A percentile compares a stretch with the other conserved stretches of the same genome.
These are phyloP conservation scores for Hypomecis atomaria DNA, from an alignment of 2,888 invertebrate species.

Conservation along the genomic window DNA sequence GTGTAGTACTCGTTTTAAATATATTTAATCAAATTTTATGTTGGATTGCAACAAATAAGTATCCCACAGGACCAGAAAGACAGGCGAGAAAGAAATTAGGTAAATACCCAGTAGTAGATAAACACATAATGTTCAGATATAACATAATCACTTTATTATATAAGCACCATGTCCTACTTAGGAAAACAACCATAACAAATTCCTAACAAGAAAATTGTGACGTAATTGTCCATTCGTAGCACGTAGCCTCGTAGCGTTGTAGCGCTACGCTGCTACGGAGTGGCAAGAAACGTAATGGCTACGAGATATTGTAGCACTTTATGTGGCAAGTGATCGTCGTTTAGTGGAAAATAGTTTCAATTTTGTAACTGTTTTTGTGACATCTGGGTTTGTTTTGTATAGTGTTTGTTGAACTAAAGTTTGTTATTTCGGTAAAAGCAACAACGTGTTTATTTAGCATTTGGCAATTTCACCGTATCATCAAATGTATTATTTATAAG, in stretches of 20 bases:
- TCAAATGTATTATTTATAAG: too few relatives aligned
- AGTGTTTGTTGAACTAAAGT: background rate
- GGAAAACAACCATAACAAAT: slow-evolving; percentile 17
- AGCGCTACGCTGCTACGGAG: slow-evolving; percentile 30
- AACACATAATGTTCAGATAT: too few relatives aligned
- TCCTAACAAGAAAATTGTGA: slow-evolving; percentile 15
- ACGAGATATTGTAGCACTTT: slow-evolving; percentile 24
- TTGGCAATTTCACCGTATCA: too few relatives aligned
- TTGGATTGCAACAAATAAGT: too few relatives aligned
- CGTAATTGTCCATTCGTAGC: slow-evolving; percentile 26
- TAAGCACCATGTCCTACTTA: background rate
- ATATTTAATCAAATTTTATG: too few relatives aligned
- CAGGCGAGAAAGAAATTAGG: too few relatives aligned
- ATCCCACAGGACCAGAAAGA: too few relatives aligned
- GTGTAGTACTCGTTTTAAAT: too few relatives aligned
- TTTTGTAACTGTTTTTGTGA: slow-evolving; percentile 13
- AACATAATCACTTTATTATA: too few relatives aligned
- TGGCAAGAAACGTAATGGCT: slow-evolving; percentile 25
- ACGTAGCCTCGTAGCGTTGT: slow-evolving; percentile 31
- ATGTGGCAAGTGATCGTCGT: slow-evolving; percentile 20
- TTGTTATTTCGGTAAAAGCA: too few relatives aligned
- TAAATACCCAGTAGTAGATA: too few relatives aligned
- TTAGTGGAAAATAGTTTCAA: slow-evolving; percentile 8
- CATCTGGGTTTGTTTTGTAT: slow-evolving; percentile 8
- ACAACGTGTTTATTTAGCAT: too few relatives aligned